Evolutionary conservation across 2,888 invertebrate genomes (phyloP), one percentile per base, ranked within the genome.

Genomic region (Ormia ochracea): DNA sequence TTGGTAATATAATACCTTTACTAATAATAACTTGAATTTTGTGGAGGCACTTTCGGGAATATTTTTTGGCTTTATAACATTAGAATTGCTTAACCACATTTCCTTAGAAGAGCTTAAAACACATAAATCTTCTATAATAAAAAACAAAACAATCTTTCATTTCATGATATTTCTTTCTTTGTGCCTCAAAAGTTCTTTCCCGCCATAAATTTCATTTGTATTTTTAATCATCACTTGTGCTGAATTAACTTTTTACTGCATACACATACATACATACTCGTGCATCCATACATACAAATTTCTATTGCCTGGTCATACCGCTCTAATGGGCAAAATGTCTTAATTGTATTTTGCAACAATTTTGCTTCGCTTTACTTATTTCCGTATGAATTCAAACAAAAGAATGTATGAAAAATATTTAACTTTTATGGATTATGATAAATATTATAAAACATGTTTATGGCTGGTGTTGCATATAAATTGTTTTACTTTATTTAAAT

Each of bases 391-490:
- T 48, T 58, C 21, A 36, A 56, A 41, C 23, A 59, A 50, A 50
- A 41, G 50, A 38, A 21, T 28, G 17, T 52, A 12, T 54, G 28
- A 26, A 23, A 43, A 36, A 52, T 17, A 26, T 31, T 59, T 36
- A 4, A 10, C 38, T 65, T 50, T 58, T 48, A 69, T 70, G 56
- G 48, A 63, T 63, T 70, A 63, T 63, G 54, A 69, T 77, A 77
- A 77, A 70, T 70, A 65, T 65, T 77, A 65, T 33, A 76, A 58
- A 77, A 63, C 69, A 70, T 70, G 63, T 77, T 70, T 70, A 77
- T 77, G 19, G 56, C 63, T 70, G 56, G 50, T 77, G 48, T 50
- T 70, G 69, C 59, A 63, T 72, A 50, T 48, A 65, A 61, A 65
- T 41, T 70, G 12, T 58, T 61, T 23, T 5, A 70, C 48, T 41